These are phyloP conservation scores for Sparus aurata DNA, from an alignment of 2,797 vertebrate species.

Conservation along the genomic window DNA sequence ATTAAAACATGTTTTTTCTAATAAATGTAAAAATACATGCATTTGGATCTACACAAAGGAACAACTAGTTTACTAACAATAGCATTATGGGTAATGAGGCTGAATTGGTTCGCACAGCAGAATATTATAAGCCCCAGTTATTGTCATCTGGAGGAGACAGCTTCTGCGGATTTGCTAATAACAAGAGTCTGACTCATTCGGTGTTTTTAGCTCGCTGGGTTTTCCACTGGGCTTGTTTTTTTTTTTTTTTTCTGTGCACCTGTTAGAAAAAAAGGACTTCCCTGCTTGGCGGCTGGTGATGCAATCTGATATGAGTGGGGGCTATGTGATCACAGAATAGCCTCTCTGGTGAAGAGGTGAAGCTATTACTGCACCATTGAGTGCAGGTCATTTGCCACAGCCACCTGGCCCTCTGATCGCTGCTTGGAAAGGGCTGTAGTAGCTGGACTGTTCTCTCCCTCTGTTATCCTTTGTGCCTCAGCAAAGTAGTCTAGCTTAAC, in stretches of 20 bases:
- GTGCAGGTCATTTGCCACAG: slow-evolving; percentile 74
- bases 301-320: slow-evolving; percentile 75
- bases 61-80: slow-evolving; percentile 49
- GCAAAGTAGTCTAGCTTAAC: slow-evolving; percentile 2
- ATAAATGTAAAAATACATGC: slow-evolving; percentile 36
- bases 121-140: slow-evolving; percentile 58
- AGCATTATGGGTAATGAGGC: slow-evolving; percentile 57
- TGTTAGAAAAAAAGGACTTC: slow-evolving; percentile 65
- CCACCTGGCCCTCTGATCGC: slow-evolving; percentile 71
- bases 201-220: slow-evolving; percentile 61
- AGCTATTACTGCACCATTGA: slow-evolving; percentile 73
- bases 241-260: slow-evolving; percentile 31
- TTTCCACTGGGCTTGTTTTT: slow-evolving; percentile 48
- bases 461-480: slow-evolving; percentile 17
- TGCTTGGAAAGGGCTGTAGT: slow-evolving; percentile 49
- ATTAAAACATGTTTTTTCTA: slow-evolving; percentile 31
- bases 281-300: slow-evolving; percentile 68
- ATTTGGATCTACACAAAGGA: slow-evolving; percentile 41
- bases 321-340: slow-evolving; percentile 71
- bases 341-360: slow-evolving; percentile 75
- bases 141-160: slow-evolving; percentile 64
- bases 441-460: slow-evolving; percentile 24
- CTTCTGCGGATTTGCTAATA: slow-evolving; percentile 59
- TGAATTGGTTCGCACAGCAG: slow-evolving; percentile 52
- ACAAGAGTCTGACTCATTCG: slow-evolving; percentile 65